These are phyloP conservation scores for Bombus impatiens DNA, from an alignment of 1,140 invertebrate species.

Conservation along the genomic window DNA sequence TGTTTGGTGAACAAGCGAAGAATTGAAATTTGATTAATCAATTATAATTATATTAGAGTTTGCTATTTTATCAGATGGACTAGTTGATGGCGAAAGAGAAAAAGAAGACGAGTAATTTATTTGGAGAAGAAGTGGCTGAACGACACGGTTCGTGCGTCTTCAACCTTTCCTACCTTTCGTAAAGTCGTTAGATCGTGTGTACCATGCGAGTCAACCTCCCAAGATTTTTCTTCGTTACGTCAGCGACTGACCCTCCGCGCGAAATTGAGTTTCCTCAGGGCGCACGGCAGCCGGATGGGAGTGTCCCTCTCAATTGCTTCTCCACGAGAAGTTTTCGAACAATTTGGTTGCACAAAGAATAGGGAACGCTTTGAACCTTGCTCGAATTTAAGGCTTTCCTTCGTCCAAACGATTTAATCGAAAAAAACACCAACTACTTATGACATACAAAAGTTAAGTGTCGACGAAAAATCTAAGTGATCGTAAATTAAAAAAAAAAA, in stretches of 20 bases:
- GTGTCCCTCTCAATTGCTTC: slow-evolving; percentile 16
- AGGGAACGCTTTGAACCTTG: background rate
- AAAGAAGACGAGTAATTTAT: background rate
- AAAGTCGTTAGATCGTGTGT: slow-evolving; percentile 20
- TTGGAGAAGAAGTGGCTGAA: background rate
- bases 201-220: slow-evolving; percentile 6
- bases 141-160: background rate
- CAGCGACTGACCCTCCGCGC: slow-evolving; percentile 15
- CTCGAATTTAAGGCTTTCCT: background rate
- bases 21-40: too few species aligned
- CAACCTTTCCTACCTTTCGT: background rate
- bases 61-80: too few species aligned
- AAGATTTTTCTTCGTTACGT: slow-evolving; percentile 22
- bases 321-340: background rate
- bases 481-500: too few species aligned
- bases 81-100: background rate
- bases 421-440: too few species aligned
- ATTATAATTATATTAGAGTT: too few species aligned
- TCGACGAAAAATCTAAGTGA: too few species aligned
- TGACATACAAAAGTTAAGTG: too few species aligned
- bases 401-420: background rate
- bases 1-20: too few species aligned
- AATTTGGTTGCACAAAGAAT: slow-evolving; percentile 12
- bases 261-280: slow-evolving; percentile 12
- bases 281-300: background rate